Evolutionary conservation across 1,140 invertebrate species (phyloP), one percentile per base, ranked within the genome.

Genomic region (Antheraea mylitta): DNA sequence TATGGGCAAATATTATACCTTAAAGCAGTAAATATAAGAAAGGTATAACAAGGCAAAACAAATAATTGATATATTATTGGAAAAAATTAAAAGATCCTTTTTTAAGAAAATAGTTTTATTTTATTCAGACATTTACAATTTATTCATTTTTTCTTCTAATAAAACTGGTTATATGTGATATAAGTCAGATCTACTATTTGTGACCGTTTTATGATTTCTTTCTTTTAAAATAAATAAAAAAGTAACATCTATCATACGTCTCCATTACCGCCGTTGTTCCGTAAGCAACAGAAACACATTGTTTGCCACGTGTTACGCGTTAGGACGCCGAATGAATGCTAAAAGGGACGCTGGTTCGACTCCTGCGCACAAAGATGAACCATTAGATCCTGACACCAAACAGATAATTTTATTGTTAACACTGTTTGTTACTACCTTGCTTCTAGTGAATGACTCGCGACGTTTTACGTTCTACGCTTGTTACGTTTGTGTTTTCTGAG

Each of bases 221-320:
- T 8, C 30, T 0, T 10, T 64, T n/a, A 37, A n/a, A 9, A n/a
- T 18, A 66, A 72, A 68, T 22, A 66, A 64, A 59, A 38, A 71
- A 67, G 11, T 74, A 45, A 62, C 68, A 53, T 53, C 5, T 19
- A 36, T 18, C 18, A 10, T 37, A 30, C 69, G 13, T 71, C 83
- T 87, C 80, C 68, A 82, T 62, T 19, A 64, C 30, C 45, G 10
- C 16, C 78, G 18, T 53, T 82, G 75, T 83, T 65, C 77, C 7
- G 66, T 62, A 65, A 78, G 76, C 71, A 81, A 88, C 86, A 87
- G 86, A 88, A 89, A 89, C 81, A 80, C 71, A 90, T 87, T 88
- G 86, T 90, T 85, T 77, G 80, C 81, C 87, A 90, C 86, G 87
- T 88, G 86, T 86, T 81, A 74, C 69, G 78, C 76, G 73, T 79